Evolutionary conservation across 2,113 vertebrate species (phyloP).

Genomic region (Cyanistes caeruleus): DNA sequence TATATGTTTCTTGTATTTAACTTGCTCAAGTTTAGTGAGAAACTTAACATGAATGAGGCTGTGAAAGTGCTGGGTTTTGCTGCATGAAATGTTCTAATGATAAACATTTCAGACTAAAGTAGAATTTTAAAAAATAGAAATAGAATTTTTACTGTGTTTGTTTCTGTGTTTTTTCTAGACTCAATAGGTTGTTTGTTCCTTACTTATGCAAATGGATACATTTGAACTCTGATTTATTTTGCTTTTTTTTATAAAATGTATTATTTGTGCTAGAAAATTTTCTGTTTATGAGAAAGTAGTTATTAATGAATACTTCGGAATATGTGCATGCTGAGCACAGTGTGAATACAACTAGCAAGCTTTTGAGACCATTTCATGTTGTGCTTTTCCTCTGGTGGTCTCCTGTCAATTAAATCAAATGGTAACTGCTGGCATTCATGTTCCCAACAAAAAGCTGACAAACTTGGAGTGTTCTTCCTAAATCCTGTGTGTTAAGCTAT

Average conservation of each 20-base stretch:
- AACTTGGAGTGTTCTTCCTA: not conserved
- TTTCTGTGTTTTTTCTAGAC: not conserved
- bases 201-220: not conserved
- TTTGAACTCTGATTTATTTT: not conserved
- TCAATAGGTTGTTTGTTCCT: not conserved
- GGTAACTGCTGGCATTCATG: not conserved
- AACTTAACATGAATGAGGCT: not conserved
- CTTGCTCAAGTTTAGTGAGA: not conserved
- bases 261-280: not conserved
- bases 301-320: not conserved
- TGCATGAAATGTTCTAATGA: not conserved
- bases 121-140: not conserved
- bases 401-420: not conserved
- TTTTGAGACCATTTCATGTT: not conserved
- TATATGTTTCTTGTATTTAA: not conserved
- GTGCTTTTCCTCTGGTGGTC: not conserved
- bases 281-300: not conserved
- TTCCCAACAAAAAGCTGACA: not conserved
- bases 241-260: not conserved
- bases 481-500: not conserved
- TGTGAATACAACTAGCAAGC: not conserved
- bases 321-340: not conserved
- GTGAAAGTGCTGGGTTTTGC: not conserved
- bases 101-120: not conserved
- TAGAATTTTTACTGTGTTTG: not conserved